These are phyloP conservation scores for Oxycera nigricornis DNA, from an alignment of 2,888 invertebrate species.

Conservation along the genomic window DNA sequence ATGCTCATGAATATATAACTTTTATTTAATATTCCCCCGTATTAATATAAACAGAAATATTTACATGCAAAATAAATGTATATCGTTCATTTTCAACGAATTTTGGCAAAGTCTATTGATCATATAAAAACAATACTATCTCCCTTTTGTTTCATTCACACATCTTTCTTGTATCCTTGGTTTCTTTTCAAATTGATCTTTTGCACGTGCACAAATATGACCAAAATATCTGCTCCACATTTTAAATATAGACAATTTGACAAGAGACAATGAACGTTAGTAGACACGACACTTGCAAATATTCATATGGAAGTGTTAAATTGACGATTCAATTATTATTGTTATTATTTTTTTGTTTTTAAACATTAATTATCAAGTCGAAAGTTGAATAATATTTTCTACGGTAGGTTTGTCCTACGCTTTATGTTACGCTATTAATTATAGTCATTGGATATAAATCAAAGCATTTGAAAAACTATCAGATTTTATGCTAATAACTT, in stretches of 20 bases:
- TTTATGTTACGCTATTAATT: too few relatives aligned
- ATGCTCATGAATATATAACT: conserved; percentile 41
- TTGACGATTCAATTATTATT: too few relatives aligned
- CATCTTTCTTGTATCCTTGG: neutral
- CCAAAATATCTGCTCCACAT: neutral
- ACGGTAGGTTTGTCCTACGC: too few relatives aligned
- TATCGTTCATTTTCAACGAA: neutral
- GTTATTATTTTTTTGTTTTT: too few relatives aligned
- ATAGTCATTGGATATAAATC: too few relatives aligned
- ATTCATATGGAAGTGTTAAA: too few relatives aligned
- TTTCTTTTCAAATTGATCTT: conserved; percentile 6
- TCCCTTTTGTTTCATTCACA: neutral
- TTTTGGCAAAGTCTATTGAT: neutral
- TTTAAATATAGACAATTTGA: too few relatives aligned
- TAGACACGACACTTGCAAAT: neutral
- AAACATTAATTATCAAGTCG: too few relatives aligned
- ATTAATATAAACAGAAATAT: conserved; percentile 47
- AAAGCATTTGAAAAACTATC: neutral
- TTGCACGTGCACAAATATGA: neutral
- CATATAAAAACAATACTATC: neutral
- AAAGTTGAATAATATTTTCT: too few relatives aligned
- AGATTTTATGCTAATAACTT: neutral
- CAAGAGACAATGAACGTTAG: too few relatives aligned
- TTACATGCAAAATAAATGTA: conserved; percentile 41
- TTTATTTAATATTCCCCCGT: conserved; percentile 45